phyloP scores from a whole-genome alignment of 2,113 vertebrate genomes.

The Strix uralensis region DNA sequence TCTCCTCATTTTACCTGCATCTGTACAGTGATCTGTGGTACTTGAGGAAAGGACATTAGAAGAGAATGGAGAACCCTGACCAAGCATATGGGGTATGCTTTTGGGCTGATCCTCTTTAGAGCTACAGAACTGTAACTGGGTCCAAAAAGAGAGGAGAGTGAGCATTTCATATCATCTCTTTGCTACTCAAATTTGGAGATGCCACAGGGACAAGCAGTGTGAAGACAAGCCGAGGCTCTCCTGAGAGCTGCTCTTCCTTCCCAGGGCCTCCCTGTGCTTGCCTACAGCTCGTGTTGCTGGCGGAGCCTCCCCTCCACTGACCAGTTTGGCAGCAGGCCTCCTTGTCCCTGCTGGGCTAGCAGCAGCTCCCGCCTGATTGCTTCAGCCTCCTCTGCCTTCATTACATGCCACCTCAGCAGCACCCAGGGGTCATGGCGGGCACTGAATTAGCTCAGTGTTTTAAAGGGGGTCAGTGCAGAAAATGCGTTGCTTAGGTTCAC shows the following conservation, averaged over 20 bases:
- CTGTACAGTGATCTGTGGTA: neutral
- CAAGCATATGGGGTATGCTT: neutral
- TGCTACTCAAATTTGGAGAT: rapidly evolving
- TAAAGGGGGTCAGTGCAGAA: neutral
- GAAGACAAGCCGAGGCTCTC: neutral
- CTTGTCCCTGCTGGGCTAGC: neutral
- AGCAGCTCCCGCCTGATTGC: neutral
- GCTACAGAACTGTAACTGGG: neutral
- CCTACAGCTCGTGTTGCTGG: neutral
- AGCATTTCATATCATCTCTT: neutral
- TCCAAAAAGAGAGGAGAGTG: rapidly evolving
- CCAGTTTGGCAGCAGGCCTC: neutral
- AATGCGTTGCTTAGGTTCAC: neutral
- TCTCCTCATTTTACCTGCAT: neutral
- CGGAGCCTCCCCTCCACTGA: neutral
- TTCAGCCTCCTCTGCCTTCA: neutral
- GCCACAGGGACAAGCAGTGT: neutral
- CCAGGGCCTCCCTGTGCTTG: neutral
- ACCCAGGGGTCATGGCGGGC: neutral
- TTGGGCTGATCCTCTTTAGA: neutral
- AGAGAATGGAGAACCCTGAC: neutral
- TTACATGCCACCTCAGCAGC: neutral
- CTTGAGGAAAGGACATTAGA: neutral
- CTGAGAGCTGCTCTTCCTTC: neutral
- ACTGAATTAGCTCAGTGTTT: neutral